A percentile compares a stretch with the other conserved stretches of the same genome.
phyloP scores from a whole-genome alignment of 2,888 invertebrate genomes.

The Drosophila macrothrix region DNA sequence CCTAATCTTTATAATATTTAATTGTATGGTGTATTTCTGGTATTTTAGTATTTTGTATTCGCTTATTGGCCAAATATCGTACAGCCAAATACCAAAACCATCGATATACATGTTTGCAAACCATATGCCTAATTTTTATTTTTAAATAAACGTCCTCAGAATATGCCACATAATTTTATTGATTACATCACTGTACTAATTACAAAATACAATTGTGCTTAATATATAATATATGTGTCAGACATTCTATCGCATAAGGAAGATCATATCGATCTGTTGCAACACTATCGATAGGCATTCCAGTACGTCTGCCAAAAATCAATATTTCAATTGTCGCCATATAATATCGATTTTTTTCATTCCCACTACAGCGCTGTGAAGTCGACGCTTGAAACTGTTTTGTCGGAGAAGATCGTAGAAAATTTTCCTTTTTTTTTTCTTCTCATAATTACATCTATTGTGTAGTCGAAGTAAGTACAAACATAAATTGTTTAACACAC shows the following conservation, averaged over 20 bases:
- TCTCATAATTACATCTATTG: constrained; percentile 24
- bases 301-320: constrained; percentile 9
- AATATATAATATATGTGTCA: background rate
- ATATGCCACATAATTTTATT: background rate
- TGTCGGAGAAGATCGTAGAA: constrained; percentile 28
- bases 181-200: background rate
- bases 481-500: background rate
- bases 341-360: constrained; percentile 39
- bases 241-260: background rate
- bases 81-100: constrained; percentile 1
- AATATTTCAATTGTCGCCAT: constrained; percentile 5
- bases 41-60: background rate
- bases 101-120: background rate
- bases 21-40: background rate
- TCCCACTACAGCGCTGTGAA: constrained; percentile 33
- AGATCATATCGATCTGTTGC: background rate
- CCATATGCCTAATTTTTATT: background rate
- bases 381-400: constrained; percentile 49
- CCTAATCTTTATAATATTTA: background rate
- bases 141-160: background rate
- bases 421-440: constrained; percentile 18
- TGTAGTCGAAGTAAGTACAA: constrained; percentile 46
- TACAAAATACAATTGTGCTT: background rate
- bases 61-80: background rate
- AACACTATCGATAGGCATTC: constrained; percentile 26